Evolutionary conservation across 1,140 invertebrate species (phyloP), one percentile per base, ranked within the genome.

Genomic region (Bombus ignitus): DNA sequence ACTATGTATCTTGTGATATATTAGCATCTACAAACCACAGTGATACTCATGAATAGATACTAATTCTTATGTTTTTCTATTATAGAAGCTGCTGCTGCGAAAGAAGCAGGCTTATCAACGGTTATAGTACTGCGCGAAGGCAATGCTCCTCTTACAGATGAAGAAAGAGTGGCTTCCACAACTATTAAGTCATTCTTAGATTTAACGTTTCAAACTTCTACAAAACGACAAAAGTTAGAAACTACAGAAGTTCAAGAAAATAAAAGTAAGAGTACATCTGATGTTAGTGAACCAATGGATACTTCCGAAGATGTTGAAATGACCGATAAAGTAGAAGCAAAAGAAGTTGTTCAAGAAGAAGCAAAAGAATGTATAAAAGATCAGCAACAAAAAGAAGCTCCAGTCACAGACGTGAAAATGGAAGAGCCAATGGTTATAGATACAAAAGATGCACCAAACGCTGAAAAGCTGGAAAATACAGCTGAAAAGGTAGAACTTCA

Each of bases 21-120:
- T 85, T 81, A 72, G 12, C 5, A 42, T 42, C 77, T 8, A 32
- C 10, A 74, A 44, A 66, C 5, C 32, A 66, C 18, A 12, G 76
- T 25, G 0, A 62, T 68, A 28, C 35, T 66, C 65, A 12, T 6
- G 42, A 66, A 32, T 81, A 25, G 35, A 44, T 39, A 72, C 39
- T 81, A 77, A 81, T 62, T 59, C 22, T 76, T 76, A 25, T 62
- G 12, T 75, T 87, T 47, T 35, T 13, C 12, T 44, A 83, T 83
- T 95, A 78, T 93, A 98, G 98, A 99, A 95, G 98, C 97, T 0
- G 96, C 96, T 92, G 98, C 98, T 89, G 98, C 98, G 8, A 96
- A 96, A 53, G 94, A 95, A 70, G 97, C 97, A 3, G 98, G 98
- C 15, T 89, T 98, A 74, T 95, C 96, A 62, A 95, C 96, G 39